These are phyloP conservation scores for Crossoptilon crossoptilon DNA, from an alignment of 2,797 vertebrate genomes.

Conservation along the genomic window DNA sequence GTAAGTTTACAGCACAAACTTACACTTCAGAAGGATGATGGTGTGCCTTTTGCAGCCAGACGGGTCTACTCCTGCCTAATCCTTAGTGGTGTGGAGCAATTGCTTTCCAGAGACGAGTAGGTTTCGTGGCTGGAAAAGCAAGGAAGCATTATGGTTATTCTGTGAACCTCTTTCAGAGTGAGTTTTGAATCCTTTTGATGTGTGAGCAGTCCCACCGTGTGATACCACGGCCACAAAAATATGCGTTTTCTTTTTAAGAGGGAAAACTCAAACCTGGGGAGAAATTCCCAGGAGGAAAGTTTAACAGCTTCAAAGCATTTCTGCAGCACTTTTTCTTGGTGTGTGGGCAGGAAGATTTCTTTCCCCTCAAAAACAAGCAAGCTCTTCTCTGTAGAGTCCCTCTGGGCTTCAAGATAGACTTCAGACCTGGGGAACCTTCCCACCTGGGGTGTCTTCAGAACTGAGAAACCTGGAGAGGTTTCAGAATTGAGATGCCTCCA, in stretches of 20 bases:
- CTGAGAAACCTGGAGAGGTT: not conserved
- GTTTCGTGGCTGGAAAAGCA: not conserved
- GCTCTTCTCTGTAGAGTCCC: not conserved
- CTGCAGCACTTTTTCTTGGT: not conserved
- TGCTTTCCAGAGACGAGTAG: not conserved
- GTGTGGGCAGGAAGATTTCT: constrained; percentile 18
- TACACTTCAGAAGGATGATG: not conserved
- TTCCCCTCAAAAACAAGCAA: not conserved
- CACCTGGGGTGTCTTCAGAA: not conserved
- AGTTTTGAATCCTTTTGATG: not conserved
- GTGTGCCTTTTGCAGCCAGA: not conserved
- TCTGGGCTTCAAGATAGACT: not conserved
- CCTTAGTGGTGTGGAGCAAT: fast-evolving
- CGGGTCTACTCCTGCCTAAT: not conserved
- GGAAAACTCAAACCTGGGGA: not conserved
- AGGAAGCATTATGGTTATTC: not conserved
- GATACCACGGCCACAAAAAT: not conserved
- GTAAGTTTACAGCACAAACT: not conserved
- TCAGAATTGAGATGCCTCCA: not conserved
- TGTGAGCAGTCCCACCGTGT: not conserved
- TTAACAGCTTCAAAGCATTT: not conserved
- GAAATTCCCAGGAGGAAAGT: not conserved
- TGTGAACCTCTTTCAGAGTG: not conserved
- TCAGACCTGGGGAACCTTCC: not conserved
- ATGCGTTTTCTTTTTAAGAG: not conserved